These are phyloP conservation scores for Corythoichthys intestinalis DNA, from an alignment of 2,113 vertebrate genomes.

Conservation along the genomic window DNA sequence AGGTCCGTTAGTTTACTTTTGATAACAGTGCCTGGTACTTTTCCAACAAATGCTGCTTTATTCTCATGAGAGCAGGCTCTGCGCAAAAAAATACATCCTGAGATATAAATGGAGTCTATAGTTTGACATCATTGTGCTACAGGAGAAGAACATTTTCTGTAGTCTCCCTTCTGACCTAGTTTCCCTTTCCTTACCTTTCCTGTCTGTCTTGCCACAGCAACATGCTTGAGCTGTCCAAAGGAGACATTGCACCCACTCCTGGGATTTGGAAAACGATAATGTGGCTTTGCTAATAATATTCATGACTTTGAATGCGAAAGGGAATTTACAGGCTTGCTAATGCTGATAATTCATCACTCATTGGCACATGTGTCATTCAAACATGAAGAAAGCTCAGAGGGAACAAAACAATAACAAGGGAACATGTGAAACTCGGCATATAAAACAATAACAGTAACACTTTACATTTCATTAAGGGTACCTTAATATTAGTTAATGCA, in stretches of 20 bases:
- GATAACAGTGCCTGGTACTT: neutral
- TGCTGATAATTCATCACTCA: slow-evolving; percentile 16
- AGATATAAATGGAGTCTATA: slow-evolving; percentile 7
- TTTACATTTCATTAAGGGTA: too few relatives aligned
- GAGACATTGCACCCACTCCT: slow-evolving; percentile 25
- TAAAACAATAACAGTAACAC: neutral
- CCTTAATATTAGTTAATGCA: too few relatives aligned
- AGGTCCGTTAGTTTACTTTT: neutral
- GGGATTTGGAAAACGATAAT: slow-evolving; percentile 29
- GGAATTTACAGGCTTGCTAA: slow-evolving; percentile 22
- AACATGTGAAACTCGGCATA: too few relatives aligned
- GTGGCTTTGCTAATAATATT: slow-evolving; percentile 32
- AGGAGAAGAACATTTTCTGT: slow-evolving; percentile 10
- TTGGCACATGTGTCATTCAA: neutral
- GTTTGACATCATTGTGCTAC: neutral
- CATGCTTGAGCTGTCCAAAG: slow-evolving; percentile 28
- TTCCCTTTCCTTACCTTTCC: slow-evolving; percentile 27
- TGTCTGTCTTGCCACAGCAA: slow-evolving; percentile 16
- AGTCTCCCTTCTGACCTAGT: slow-evolving; percentile 37
- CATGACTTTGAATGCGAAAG: slow-evolving; percentile 24
- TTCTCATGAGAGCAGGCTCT: neutral
- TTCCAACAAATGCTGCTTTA: neutral
- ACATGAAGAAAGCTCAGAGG: neutral
- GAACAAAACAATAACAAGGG: neutral
- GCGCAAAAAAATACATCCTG: neutral